phyloP scores from a whole-genome alignment of 2,888 invertebrate genomes.

The Loripinus fragilis region DNA sequence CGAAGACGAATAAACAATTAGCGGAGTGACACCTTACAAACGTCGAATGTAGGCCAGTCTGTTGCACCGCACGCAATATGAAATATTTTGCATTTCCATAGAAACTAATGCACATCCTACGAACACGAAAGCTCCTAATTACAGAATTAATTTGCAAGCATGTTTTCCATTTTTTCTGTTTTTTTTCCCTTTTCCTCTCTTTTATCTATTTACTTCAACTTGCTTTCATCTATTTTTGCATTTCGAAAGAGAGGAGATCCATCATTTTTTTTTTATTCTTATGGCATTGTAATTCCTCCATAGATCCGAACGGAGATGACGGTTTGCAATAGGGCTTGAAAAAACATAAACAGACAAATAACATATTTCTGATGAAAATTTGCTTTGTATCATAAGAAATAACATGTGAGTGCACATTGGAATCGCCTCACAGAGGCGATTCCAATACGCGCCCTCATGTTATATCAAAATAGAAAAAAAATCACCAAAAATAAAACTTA shows the following conservation, averaged over 20 bases:
- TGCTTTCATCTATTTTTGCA: not conserved
- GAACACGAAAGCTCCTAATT: too few relatives aligned
- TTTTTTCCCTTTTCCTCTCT: not conserved
- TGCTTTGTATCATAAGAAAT: too few relatives aligned
- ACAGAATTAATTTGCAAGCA: not conserved
- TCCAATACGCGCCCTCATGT: too few relatives aligned
- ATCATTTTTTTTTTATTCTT: too few relatives aligned
- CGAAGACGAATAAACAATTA: slow-evolving; percentile 6
- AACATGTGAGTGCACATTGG: too few relatives aligned
- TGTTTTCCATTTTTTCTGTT: not conserved
- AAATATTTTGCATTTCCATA: slow-evolving; percentile 10
- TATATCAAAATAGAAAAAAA: too few relatives aligned
- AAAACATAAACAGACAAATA: too few relatives aligned
- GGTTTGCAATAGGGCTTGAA: too few relatives aligned
- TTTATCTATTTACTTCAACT: not conserved
- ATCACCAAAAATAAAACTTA: too few relatives aligned
- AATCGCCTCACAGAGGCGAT: too few relatives aligned
- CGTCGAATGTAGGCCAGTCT: not conserved
- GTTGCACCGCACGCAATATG: not conserved
- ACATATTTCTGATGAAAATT: too few relatives aligned
- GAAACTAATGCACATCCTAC: not conserved
- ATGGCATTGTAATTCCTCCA: not conserved
- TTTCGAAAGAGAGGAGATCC: not conserved
- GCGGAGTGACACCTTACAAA: not conserved
- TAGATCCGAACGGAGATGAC: not conserved